These are phyloP conservation scores for Spicauda simplicius DNA, from an alignment of 2,888 invertebrate species.

Conservation along the genomic window DNA sequence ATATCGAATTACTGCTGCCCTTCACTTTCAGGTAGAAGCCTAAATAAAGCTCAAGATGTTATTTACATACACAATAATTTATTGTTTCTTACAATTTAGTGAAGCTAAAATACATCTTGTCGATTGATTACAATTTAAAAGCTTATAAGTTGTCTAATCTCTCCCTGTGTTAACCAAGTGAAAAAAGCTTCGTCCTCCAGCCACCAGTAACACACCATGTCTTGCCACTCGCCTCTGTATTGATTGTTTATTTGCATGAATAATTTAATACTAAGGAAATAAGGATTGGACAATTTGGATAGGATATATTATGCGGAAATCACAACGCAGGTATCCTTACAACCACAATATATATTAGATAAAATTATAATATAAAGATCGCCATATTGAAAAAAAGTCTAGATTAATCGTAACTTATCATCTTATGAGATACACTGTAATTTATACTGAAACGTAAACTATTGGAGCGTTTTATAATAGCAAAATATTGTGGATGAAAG, in stretches of 20 bases:
- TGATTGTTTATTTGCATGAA: constrained; percentile 42
- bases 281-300: constrained; percentile 66
- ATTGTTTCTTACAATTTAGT: constrained; percentile 85
- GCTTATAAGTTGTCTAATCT: constrained; percentile 73
- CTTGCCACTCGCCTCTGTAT: constrained; percentile 66
- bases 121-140: constrained; percentile 82
- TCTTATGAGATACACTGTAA: constrained; percentile 84
- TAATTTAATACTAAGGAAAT: constrained; percentile 58
- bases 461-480: constrained; percentile 74
- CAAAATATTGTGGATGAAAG: constrained; percentile 85
- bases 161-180: constrained; percentile 75
- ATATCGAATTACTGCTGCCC: constrained; percentile 45
- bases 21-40: constrained; percentile 65
- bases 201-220: constrained; percentile 71
- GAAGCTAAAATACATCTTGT: constrained; percentile 84
- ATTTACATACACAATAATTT: constrained; percentile 86
- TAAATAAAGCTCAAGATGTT: constrained; percentile 80
- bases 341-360: constrained; percentile 90
- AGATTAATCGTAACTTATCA: constrained; percentile 83
- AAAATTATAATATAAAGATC: constrained; percentile 86
- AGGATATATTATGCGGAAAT: constrained; percentile 75
- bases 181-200: constrained; percentile 72
- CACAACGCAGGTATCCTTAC: constrained; percentile 86
- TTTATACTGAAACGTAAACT: constrained; percentile 79
- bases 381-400: constrained; percentile 85